Evolutionary conservation across 35 echinoderm and acorn worm genomes (phyloP).

Genomic region (Apostichopus parvimensis): DNA sequence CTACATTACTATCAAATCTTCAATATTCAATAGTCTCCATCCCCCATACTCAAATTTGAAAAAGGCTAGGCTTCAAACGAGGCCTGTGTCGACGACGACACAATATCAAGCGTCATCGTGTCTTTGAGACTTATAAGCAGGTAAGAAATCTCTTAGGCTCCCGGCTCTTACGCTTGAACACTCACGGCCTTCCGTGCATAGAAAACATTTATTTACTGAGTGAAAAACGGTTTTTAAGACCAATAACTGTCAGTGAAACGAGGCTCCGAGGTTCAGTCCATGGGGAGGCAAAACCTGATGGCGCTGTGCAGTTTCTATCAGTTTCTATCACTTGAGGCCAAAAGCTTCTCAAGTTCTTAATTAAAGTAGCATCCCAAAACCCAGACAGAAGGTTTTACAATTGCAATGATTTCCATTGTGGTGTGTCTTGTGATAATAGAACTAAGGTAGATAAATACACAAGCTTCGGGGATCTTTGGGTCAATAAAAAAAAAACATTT

Average conservation of each 20-base stretch:
- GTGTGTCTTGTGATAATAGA: too few relatives aligned
- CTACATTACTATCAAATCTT: constrained; percentile 8
- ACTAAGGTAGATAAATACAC: too few relatives aligned
- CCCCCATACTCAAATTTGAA: background rate
- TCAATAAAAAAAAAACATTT: too few relatives aligned
- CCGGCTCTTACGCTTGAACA: constrained; percentile 28
- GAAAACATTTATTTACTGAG: constrained; percentile 36
- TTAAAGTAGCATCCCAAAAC: too few relatives aligned
- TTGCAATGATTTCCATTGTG: too few relatives aligned
- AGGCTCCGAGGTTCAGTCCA: background rate
- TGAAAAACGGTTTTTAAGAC: constrained; percentile 32
- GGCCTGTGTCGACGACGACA: background rate
- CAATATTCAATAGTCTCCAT: background rate
- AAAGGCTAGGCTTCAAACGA: background rate
- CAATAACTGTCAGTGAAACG: constrained; percentile 21
- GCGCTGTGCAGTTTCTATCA: background rate
- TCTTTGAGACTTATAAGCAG: background rate
- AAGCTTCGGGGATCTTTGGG: too few relatives aligned
- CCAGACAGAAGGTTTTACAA: too few relatives aligned
- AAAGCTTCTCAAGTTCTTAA: background rate
- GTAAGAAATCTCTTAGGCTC: constrained; percentile 31
- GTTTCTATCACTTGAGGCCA: background rate
- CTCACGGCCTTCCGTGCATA: constrained; percentile 17
- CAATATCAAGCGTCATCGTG: background rate
- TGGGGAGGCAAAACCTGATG: background rate